These are phyloP conservation scores for Limanda limanda DNA, from an alignment of 2,113 vertebrate species.

Conservation along the genomic window DNA sequence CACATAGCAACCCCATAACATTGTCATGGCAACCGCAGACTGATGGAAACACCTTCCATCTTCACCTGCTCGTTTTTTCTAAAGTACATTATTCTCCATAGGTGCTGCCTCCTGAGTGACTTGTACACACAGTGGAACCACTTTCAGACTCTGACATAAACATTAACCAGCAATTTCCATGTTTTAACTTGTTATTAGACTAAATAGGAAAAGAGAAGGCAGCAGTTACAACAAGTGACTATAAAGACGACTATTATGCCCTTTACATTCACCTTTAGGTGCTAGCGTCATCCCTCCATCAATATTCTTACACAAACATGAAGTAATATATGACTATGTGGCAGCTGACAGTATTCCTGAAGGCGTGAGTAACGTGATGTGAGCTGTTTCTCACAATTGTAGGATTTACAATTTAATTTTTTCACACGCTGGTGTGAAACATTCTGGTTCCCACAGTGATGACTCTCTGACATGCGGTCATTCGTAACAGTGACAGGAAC, in stretches of 20 bases:
- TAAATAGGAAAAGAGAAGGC: slow-evolving; percentile 27
- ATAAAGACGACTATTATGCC: background rate
- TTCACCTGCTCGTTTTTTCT: slow-evolving; percentile 47
- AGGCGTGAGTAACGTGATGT: slow-evolving; percentile 3
- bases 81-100: slow-evolving; percentile 44
- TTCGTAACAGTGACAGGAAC: slow-evolving; percentile 6
- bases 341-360: slow-evolving; percentile 14
- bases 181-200: slow-evolving; percentile 35
- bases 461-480: slow-evolving; percentile 27
- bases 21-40: slow-evolving; percentile 40
- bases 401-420: slow-evolving; percentile 32
- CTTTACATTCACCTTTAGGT: background rate
- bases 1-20: slow-evolving; percentile 39
- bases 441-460: background rate
- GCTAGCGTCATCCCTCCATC: slow-evolving; percentile 21
- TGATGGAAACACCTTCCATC: slow-evolving; percentile 58
- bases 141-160: slow-evolving; percentile 48
- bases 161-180: slow-evolving; percentile 54
- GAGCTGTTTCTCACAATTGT: slow-evolving; percentile 33
- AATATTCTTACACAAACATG: slow-evolving; percentile 20
- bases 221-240: slow-evolving; percentile 12
- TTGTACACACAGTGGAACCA: slow-evolving; percentile 23
- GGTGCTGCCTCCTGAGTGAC: slow-evolving; percentile 43
- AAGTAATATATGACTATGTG: slow-evolving; percentile 22
- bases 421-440: slow-evolving; percentile 25